phyloP scores from a whole-genome alignment of 2,888 invertebrate species.

The Tipula helvola region DNA sequence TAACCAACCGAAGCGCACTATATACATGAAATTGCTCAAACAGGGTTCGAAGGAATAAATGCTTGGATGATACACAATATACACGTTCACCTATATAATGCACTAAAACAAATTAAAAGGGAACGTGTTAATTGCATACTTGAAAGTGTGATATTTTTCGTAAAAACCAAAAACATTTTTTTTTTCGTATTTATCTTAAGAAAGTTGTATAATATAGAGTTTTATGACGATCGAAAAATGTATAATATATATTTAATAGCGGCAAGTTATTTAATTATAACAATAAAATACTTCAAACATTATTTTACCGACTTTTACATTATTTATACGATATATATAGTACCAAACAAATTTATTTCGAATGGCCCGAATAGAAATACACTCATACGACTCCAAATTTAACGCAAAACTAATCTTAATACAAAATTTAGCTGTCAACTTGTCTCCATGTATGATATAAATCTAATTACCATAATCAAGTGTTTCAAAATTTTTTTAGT shows the following conservation, averaged over 20 bases:
- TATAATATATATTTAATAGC: background rate
- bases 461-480: background rate
- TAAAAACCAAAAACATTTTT: background rate
- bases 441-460: background rate
- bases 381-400: too few relatives aligned
- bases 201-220: background rate
- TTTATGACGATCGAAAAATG: background rate
- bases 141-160: conserved; percentile 4
- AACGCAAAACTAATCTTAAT: background rate
- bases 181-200: background rate
- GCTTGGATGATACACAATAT: background rate
- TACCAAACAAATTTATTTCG: background rate
- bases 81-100: background rate
- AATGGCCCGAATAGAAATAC: too few relatives aligned
- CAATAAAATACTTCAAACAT: background rate
- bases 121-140: background rate
- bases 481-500: background rate
- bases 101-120: background rate
- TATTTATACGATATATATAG: background rate
- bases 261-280: conserved; percentile 4
- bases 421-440: background rate
- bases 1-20: background rate
- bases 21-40: background rate
- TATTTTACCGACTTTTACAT: background rate
- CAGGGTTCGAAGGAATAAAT: background rate